These are phyloP conservation scores for Piezodorus guildinii DNA, from an alignment of 1,140 invertebrate species.

Conservation along the genomic window DNA sequence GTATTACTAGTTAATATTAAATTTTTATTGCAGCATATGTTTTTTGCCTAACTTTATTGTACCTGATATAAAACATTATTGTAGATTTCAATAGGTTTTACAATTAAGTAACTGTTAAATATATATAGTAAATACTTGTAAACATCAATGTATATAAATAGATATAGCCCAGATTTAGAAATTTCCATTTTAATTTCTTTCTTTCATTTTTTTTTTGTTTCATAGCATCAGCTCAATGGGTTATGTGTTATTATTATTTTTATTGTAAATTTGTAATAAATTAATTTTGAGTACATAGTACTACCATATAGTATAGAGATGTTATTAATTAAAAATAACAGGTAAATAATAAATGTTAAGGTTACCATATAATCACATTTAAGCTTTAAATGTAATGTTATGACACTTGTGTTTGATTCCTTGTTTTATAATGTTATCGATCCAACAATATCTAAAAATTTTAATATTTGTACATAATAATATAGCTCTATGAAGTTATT, in stretches of 20 bases:
- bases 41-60: too few relatives aligned
- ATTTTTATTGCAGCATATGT: too few relatives aligned
- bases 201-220: not conserved
- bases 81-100: too few relatives aligned
- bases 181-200: not conserved
- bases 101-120: too few relatives aligned
- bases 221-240: not conserved
- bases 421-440: constrained; percentile 3
- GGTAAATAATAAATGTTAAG: constrained; percentile 17
- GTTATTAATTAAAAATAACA: constrained; percentile 15
- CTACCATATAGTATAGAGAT: constrained; percentile 8
- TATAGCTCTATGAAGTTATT: constrained; percentile 4
- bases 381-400: constrained; percentile 21
- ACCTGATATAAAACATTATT: too few relatives aligned
- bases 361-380: constrained; percentile 24
- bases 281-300: constrained; percentile 18
- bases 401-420: constrained; percentile 5
- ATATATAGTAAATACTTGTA: too few relatives aligned
- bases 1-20: too few relatives aligned
- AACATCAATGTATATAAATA: too few relatives aligned
- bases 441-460: not conserved
- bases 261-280: constrained; percentile 14
- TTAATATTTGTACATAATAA: constrained; percentile 2
- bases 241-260: not conserved
- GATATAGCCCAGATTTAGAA: not conserved